Conservation (phyloP, 2,113 vertebrate species). For the Galbula dea region DNA sequence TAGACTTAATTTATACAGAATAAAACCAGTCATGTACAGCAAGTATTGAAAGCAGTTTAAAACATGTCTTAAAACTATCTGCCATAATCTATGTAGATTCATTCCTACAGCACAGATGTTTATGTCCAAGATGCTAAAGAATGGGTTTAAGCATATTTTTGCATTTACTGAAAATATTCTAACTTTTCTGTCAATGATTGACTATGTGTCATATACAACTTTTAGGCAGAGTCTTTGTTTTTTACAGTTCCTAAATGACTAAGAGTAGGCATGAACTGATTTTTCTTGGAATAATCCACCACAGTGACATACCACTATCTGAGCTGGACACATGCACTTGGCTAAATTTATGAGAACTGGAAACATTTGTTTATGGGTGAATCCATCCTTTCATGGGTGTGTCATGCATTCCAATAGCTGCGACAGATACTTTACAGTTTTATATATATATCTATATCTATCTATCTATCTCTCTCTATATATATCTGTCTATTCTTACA, state of each 20-base stretch:
- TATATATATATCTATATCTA: neutral
- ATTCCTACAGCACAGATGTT: neutral
- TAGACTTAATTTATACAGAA: slow-evolving; percentile 24
- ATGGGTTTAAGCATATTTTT: neutral
- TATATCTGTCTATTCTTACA: neutral
- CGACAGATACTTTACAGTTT: neutral
- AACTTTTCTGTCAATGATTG: neutral
- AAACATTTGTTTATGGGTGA: neutral
- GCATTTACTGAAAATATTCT: neutral
- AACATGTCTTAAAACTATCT: slow-evolving; percentile 19
- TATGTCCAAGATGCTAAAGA: neutral
- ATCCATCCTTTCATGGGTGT: neutral
- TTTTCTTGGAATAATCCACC: neutral
- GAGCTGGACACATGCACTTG: neutral
- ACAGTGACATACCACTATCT: accelerated
- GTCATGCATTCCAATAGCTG: neutral
- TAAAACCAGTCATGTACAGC: slow-evolving; percentile 24
- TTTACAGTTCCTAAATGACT: neutral
- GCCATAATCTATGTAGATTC: neutral
- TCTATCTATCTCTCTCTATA: too few species aligned
- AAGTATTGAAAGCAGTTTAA: slow-evolving; percentile 42
- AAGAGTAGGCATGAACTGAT: neutral
- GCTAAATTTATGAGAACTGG: neutral
- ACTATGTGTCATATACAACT: neutral
- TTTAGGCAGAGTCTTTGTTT: neutral